phyloP scores from a whole-genome alignment of 2,113 vertebrate genomes.

The Tupaia chinensis region DNA sequence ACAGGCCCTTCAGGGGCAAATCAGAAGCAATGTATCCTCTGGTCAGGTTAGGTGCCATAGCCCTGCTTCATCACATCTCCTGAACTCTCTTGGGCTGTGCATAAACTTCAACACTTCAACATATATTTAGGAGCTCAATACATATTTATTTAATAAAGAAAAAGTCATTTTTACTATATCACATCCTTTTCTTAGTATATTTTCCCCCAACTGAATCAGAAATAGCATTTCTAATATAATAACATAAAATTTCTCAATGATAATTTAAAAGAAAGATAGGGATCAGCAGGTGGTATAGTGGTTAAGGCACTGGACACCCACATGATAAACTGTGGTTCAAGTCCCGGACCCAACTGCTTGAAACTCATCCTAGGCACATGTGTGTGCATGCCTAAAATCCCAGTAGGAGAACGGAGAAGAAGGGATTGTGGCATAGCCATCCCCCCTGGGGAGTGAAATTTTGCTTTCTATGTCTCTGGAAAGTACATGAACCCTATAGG shows the following conservation, averaged over 20 bases:
- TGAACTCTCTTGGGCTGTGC: not conserved
- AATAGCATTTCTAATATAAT: not conserved
- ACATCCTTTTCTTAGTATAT: not conserved
- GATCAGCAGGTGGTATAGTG: no score
- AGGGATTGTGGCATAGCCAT: no score
- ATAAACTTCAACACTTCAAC: not conserved
- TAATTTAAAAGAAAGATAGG: not conserved
- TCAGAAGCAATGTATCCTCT: not conserved
- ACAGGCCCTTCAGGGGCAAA: not conserved
- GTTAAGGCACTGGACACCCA: no score
- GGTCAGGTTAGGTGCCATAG: not conserved
- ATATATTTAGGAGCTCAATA: not conserved
- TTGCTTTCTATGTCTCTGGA: no score
- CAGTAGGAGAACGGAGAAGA: no score
- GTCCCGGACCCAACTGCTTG: no score
- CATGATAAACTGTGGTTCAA: no score
- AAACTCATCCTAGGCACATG: no score
- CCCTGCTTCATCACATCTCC: not conserved
- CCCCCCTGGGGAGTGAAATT: no score
- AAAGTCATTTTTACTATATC: not conserved
- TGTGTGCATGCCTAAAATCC: no score
- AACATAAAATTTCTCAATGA: constrained; percentile 15
- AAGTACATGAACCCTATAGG: no score
- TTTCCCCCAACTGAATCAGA: constrained; percentile 9
- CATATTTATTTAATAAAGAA: not conserved